Evolutionary conservation across 1,140 invertebrate genomes (phyloP).

Genomic region (Nasonia longicornis): DNA sequence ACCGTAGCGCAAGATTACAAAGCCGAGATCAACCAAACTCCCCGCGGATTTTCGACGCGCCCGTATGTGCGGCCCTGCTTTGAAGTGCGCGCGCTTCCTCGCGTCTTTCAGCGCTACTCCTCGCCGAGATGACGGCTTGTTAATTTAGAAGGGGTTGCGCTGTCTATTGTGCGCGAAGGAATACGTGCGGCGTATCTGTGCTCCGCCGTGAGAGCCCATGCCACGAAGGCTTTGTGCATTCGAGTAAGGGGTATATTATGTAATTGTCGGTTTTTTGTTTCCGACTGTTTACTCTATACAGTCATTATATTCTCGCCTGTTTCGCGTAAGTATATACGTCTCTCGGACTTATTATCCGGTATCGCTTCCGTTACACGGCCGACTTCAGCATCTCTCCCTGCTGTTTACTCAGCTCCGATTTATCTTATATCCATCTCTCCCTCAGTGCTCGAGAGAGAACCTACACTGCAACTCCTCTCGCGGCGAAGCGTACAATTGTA

Average conservation of each 20-base stretch:
- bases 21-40: slow-evolving; percentile 63
- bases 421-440: slow-evolving; percentile 7
- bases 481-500: slow-evolving; percentile 61
- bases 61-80: slow-evolving; percentile 52
- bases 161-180: not conserved
- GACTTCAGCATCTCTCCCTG: not conserved
- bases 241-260: not conserved
- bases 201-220: slow-evolving; percentile 11
- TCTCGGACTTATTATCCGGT: not conserved
- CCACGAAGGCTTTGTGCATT: slow-evolving; percentile 42
- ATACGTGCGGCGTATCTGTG: slow-evolving; percentile 63
- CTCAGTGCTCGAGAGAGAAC: slow-evolving; percentile 21
- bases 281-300: not conserved
- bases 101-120: slow-evolving; percentile 58
- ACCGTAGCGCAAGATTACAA: slow-evolving; percentile 59
- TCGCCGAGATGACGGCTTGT: slow-evolving; percentile 30
- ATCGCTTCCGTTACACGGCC: not conserved
- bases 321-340: no score
- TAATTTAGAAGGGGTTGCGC: not conserved
- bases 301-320: not conserved
- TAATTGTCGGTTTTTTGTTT: not conserved
- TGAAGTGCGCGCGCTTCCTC: slow-evolving; percentile 54
- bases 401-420: slow-evolving; percentile 22
- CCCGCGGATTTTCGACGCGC: slow-evolving; percentile 61
- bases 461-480: slow-evolving; percentile 35